Percentiles rank a stretch among this genome's conserved stretches.
Conservation (phyloP, 2,113 vertebrate genomes). For the Capra hircus region DNA sequence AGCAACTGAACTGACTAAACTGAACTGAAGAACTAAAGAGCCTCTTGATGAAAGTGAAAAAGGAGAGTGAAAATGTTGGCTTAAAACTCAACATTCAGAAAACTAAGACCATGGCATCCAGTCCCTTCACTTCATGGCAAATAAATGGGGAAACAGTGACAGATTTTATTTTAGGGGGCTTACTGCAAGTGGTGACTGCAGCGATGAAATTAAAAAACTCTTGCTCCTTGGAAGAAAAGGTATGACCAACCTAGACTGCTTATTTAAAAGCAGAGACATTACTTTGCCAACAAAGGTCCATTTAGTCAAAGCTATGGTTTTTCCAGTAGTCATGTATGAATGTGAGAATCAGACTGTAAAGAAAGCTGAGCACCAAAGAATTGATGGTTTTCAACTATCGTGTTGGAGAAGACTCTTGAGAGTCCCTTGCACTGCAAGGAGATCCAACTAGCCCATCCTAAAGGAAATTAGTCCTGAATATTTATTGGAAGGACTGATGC, state of each 20-base stretch:
- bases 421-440: neutral
- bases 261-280: neutral
- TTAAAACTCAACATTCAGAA: neutral
- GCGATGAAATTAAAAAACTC: neutral
- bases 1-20: no score
- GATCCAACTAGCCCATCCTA: neutral
- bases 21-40: neutral
- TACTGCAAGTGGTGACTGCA: neutral
- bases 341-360: neutral
- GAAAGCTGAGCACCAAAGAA: neutral
- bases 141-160: neutral
- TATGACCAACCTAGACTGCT: accelerated
- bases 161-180: neutral
- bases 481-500: neutral
- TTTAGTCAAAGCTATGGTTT: neutral
- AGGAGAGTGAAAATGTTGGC: neutral
- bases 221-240: neutral
- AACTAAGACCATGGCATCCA: neutral
- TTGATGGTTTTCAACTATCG: accelerated
- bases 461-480: neutral
- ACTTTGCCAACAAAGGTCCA: neutral
- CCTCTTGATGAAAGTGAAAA: neutral
- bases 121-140: neutral
- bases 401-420: neutral
- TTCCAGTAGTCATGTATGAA: neutral